phyloP scores from a whole-genome alignment of 2,113 vertebrate genomes.

The Platysternon megacephalum region DNA sequence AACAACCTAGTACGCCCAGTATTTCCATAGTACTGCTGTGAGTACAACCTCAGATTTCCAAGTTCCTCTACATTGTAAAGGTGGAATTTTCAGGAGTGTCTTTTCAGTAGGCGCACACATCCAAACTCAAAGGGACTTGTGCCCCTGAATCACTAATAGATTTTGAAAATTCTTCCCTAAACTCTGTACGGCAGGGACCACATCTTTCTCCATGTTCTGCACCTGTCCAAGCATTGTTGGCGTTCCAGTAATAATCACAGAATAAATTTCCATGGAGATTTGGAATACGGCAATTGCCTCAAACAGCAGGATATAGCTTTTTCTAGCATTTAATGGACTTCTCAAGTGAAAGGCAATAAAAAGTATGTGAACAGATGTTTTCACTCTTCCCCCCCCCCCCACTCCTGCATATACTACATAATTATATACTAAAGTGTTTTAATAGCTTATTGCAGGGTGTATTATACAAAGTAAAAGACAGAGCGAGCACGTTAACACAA shows the following conservation, averaged over 20 bases:
- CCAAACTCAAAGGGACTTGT: neutral
- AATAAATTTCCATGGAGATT: conserved; percentile 12
- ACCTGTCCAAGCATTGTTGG: conserved; percentile 19
- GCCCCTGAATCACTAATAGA: neutral
- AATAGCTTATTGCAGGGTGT: conserved; percentile 44
- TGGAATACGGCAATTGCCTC: conserved; percentile 49
- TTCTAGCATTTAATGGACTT: conserved; percentile 56
- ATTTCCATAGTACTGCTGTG: neutral
- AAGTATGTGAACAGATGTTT: conserved; percentile 57
- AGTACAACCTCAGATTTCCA: neutral
- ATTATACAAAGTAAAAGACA: neutral
- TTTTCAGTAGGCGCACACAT: neutral
- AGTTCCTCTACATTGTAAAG: neutral
- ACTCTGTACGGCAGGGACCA: neutral
- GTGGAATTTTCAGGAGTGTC: neutral
- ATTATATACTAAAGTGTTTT: conserved; percentile 57
- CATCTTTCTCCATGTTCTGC: neutral
- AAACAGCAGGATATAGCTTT: conserved; percentile 61
- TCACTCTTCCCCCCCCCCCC: neutral
- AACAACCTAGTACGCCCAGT: neutral
- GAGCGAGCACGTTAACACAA: conserved; percentile 16
- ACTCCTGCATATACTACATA: conserved; percentile 53
- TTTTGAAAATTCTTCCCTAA: neutral
- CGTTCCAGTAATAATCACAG: conserved; percentile 19
- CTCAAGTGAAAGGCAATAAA: conserved; percentile 56